Base-by-base conservation (phyloP, 2,113 vertebrate genomes). In the Brachyhypopomus gauderio region DNA sequence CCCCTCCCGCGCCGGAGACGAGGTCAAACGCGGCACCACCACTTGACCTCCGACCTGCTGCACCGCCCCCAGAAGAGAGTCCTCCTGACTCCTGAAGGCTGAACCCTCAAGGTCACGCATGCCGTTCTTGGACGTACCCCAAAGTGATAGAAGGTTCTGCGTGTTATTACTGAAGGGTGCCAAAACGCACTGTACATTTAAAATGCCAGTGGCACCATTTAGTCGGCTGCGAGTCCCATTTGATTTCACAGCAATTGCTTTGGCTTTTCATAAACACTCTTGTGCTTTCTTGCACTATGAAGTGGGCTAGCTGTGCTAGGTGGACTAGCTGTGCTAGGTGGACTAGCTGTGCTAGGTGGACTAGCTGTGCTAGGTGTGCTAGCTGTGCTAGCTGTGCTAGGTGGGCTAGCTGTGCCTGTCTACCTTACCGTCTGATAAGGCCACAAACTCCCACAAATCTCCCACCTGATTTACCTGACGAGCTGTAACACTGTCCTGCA, bases 21-120 rank as follows among this genome's bases (percentile, higher is more conserved):
- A 85, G 80, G 80, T 85, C 80, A 82, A 34, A 75, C n/a, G 19
- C 79, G 75, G 16, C 17, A 62, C 64, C 41, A 72, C 45, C 77
- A n/a, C 74, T 73, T 80, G 77, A 55, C n/a, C 71, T 62, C 30
- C 60, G 56, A 64, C 72, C 27, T 58, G 45, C 25, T 19, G 23
- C 79, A 70, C 23, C 81, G 80, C 34, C 71, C 82, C 20, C 36
- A 36, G 36, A 60, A 16, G 59, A 70, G 27, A n/a, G 12, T 69
- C 74, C n/a, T 36, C 25, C 70, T 55, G 66, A 20, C 55, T 41
- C 22, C 45, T 63, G 58, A 34, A 55, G 16, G 55, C 71, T 23
- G 19, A 19, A 20, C 45, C 9, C 30, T 58, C 27, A 25, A 38
- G 62, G 45, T 73, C 25, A 36, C 5, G 56, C n/a, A 55, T 3